These are phyloP conservation scores for Oligia fasciuncula DNA, from an alignment of 2,888 invertebrate species.

Conservation along the genomic window DNA sequence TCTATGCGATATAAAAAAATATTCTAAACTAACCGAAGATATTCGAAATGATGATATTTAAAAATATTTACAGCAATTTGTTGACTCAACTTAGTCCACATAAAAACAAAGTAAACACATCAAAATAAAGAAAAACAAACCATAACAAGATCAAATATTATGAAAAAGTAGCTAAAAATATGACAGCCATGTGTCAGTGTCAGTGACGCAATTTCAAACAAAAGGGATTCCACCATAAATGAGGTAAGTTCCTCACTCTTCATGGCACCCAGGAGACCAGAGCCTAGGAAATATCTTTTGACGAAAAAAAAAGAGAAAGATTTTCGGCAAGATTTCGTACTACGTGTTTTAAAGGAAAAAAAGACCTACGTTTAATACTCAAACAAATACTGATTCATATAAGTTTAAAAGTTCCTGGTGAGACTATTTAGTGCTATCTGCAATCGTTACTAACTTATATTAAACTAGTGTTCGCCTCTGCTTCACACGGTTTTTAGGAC, in stretches of 20 bases:
- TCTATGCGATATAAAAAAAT: neutral
- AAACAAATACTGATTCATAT: neutral
- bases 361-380: neutral
- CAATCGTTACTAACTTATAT: neutral
- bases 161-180: conserved; percentile 54
- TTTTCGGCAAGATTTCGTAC: conserved; percentile 8
- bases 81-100: neutral
- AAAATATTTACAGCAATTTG: neutral
- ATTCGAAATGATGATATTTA: neutral
- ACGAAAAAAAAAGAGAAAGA: conserved; percentile 18
- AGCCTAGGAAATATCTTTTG: conserved; percentile 25
- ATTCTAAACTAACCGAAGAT: neutral
- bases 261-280: conserved; percentile 50
- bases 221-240: conserved; percentile 51
- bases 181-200: conserved; percentile 52
- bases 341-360: neutral
- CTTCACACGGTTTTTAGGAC: neutral
- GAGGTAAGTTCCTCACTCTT: conserved; percentile 51
- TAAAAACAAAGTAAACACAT: conserved; percentile 1
- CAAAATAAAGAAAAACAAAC: conserved; percentile 34
- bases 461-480: too few species aligned
- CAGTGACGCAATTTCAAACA: conserved; percentile 48
- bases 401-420: neutral
- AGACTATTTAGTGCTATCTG: neutral
- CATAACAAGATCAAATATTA: conserved; percentile 40